Conservation (phyloP, 2,888 invertebrate species). For the Nymphalis c-album region DNA sequence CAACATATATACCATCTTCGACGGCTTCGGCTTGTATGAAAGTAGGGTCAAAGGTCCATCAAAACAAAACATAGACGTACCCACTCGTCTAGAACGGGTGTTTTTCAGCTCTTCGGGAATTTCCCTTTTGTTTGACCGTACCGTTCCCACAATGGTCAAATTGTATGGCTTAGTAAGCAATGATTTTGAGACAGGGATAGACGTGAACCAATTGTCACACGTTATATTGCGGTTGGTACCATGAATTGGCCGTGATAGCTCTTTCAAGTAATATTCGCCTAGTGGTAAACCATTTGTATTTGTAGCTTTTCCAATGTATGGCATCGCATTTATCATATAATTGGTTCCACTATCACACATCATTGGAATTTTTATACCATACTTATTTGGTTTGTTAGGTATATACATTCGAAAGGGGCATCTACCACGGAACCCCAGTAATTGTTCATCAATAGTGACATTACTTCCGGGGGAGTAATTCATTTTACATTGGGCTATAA, state of each 20-base stretch:
- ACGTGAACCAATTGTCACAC: no score
- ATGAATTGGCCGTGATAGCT: no score
- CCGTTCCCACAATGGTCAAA: constrained; percentile 46
- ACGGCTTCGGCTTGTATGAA: constrained; percentile 45
- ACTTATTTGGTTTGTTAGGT: constrained; percentile 17
- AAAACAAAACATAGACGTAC: constrained; percentile 46
- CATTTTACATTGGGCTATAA: constrained; percentile 38
- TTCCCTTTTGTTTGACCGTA: constrained; percentile 49
- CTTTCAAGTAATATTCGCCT: no score
- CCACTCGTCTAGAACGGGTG: constrained; percentile 36
- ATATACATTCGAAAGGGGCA: constrained; percentile 15
- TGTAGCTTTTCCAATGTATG: no score
- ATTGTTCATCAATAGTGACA: constrained; percentile 26
- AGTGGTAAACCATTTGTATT: no score
- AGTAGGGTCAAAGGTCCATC: constrained; percentile 45
- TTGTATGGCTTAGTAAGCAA: constrained; percentile 46
- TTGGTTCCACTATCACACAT: constrained; percentile 13
- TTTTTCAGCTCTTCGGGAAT: constrained; percentile 47
- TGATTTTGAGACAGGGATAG: background rate
- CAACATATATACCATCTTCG: constrained; percentile 39
- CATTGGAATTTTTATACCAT: constrained; percentile 16
- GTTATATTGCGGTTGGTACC: no score
- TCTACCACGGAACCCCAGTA: constrained; percentile 9
- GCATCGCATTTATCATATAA: constrained; percentile 21
- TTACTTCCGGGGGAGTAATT: constrained; percentile 37